These are phyloP conservation scores for Meda fulgida DNA, from an alignment of 2,797 vertebrate species.

Conservation along the genomic window DNA sequence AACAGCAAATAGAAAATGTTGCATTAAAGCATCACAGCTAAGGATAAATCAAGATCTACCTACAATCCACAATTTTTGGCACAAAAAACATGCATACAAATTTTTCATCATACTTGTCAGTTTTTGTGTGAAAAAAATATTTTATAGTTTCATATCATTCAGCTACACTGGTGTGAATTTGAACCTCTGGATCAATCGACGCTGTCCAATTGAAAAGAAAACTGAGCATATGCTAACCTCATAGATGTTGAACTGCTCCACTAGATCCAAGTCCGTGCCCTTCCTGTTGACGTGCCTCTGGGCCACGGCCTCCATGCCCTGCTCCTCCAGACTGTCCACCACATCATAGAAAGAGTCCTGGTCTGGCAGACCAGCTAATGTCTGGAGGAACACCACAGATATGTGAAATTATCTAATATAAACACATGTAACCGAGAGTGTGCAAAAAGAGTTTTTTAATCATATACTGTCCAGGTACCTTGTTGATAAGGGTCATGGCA, in stretches of 20 bases:
- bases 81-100: background rate
- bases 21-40: background rate
- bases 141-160: background rate
- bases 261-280: slow-evolving; percentile 93
- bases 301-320: slow-evolving; percentile 87
- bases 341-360: slow-evolving; percentile 97
- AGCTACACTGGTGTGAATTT: background rate
- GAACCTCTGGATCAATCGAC: background rate
- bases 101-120: background rate
- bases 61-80: background rate
- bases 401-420: background rate
- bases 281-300: slow-evolving; percentile 92
- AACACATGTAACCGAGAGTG: background rate
- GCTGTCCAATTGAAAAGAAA: slow-evolving; percentile 3
- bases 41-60: background rate
- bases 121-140: background rate
- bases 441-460: background rate
- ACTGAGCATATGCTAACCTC: slow-evolving; percentile 80
- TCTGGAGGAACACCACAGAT: slow-evolving; percentile 74
- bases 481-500: slow-evolving; percentile 95
- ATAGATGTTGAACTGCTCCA: slow-evolving; percentile 96
- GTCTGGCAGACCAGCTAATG: slow-evolving; percentile 89
- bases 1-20: background rate
- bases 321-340: slow-evolving; percentile 95
- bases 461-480: slow-evolving; percentile 75